Conservation (phyloP, 2,113 vertebrate genomes). For the Cranoglanis bouderius region DNA sequence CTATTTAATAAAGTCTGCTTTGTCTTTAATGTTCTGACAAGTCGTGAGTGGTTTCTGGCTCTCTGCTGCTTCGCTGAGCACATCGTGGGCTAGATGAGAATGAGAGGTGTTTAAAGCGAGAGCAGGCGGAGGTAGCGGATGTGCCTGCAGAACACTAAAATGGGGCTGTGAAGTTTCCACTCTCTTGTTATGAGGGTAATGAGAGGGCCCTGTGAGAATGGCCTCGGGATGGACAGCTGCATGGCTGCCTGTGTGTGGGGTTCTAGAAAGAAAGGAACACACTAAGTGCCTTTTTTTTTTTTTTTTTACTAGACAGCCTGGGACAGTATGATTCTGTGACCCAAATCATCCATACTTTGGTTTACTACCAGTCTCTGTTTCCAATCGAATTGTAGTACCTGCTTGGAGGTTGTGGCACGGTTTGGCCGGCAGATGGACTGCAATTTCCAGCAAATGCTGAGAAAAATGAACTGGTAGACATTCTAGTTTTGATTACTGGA, state of each 20-base stretch:
- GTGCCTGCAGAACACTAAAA: conserved; percentile 21
- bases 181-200: conserved; percentile 36
- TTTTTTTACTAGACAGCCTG: background rate
- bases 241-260: background rate
- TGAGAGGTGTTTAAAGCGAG: conserved; percentile 12
- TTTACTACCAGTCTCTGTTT: background rate
- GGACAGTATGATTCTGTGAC: background rate
- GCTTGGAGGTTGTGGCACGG: background rate
- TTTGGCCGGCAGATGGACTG: background rate
- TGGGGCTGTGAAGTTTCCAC: conserved; percentile 16
- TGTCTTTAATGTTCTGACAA: conserved; percentile 14
- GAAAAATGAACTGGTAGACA: background rate
- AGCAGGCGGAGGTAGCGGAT: conserved; percentile 1
- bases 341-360: background rate
- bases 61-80: background rate
- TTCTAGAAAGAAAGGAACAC: background rate
- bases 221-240: conserved; percentile 34
- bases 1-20: conserved; percentile 35
- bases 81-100: conserved; percentile 1
- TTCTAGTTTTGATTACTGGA: background rate
- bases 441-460: background rate
- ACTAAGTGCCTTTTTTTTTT: background rate
- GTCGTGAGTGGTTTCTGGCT: conserved; percentile 9
- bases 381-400: background rate
- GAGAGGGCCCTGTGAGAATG: conserved; percentile 21